phyloP scores from a whole-genome alignment of 2,888 invertebrate genomes.

The Matsumyia berberina region DNA sequence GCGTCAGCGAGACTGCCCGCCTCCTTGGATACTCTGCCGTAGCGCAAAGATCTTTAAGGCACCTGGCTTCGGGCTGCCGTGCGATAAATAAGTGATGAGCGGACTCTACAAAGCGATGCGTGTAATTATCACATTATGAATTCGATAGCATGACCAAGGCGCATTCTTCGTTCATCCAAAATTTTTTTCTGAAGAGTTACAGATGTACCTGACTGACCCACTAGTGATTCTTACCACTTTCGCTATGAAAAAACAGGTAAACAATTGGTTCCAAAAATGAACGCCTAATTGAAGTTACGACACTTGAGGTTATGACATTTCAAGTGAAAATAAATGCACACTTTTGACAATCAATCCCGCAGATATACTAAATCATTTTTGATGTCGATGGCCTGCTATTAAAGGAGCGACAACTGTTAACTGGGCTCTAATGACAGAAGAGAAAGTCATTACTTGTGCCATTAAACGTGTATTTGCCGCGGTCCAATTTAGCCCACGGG shows the following conservation, averaged over 20 bases:
- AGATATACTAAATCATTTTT: not conserved
- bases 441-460: slow-evolving; percentile 32
- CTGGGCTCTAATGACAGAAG: slow-evolving; percentile 6
- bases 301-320: slow-evolving; percentile 8
- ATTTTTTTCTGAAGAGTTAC: not conserved
- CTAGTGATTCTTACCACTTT: slow-evolving; percentile 6
- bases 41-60: slow-evolving; percentile 17
- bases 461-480: slow-evolving; percentile 22
- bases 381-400: not conserved
- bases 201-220: slow-evolving; percentile 25
- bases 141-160: slow-evolving; percentile 35
- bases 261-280: not conserved
- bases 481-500: slow-evolving; percentile 21
- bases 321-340: slow-evolving; percentile 16
- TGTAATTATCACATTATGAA: slow-evolving; percentile 35
- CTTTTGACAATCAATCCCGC: not conserved
- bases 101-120: slow-evolving; percentile 8
- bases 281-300: slow-evolving; percentile 18
- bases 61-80: slow-evolving; percentile 6
- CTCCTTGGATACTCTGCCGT: not conserved
- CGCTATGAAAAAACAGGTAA: slow-evolving; percentile 31
- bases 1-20: not conserved
- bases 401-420: not conserved
- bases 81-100: slow-evolving; percentile 26
- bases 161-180: slow-evolving; percentile 9